Percentiles rank a stretch among this genome's conserved stretches.
Conservation (phyloP, 1,140 invertebrate species). For the Radopholus similis region DNA sequence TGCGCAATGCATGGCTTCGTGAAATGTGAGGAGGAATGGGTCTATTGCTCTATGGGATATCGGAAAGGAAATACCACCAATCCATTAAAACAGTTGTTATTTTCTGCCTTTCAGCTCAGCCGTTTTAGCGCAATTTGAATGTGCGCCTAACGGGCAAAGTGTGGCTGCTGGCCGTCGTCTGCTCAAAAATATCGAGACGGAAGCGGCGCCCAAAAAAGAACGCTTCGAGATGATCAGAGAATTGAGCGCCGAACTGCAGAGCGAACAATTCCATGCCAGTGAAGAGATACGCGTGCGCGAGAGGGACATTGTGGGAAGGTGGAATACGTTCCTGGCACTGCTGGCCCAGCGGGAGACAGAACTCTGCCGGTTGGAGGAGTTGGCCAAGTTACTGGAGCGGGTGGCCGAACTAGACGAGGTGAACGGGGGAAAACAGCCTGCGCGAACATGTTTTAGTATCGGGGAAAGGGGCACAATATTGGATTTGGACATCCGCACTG, state of each 20-base stretch:
- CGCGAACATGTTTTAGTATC: too few species aligned
- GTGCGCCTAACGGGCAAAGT: slow-evolving; percentile 80
- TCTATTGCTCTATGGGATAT: not conserved
- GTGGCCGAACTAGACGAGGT: slow-evolving; percentile 76
- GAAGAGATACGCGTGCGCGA: slow-evolving; percentile 77
- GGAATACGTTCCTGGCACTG: slow-evolving; percentile 78
- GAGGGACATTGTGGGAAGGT: slow-evolving; percentile 79
- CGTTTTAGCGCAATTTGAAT: slow-evolving; percentile 66
- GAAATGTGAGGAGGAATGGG: slow-evolving; percentile 76
- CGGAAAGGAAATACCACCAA: not conserved
- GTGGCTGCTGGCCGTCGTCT: slow-evolving; percentile 94
- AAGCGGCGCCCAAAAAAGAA: slow-evolving; percentile 83
- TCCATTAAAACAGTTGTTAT: not conserved
- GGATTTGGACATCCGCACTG: too few species aligned
- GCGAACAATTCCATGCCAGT: slow-evolving; percentile 84
- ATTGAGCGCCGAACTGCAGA: slow-evolving; percentile 73
- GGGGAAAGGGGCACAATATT: slow-evolving; percentile 56
- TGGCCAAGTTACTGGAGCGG: slow-evolving; percentile 54
- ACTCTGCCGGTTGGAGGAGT: slow-evolving; percentile 51
- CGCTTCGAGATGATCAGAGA: slow-evolving; percentile 85
- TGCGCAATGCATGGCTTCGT: slow-evolving; percentile 87
- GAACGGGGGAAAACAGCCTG: too few species aligned
- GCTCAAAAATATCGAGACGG: slow-evolving; percentile 93
- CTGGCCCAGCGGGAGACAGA: slow-evolving; percentile 79
- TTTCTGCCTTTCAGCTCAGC: not conserved